A percentile compares a stretch with the other conserved stretches of the same genome.
Evolutionary conservation across 2,797 vertebrate genomes (phyloP).

Genomic region (Danio aesculapii): DNA sequence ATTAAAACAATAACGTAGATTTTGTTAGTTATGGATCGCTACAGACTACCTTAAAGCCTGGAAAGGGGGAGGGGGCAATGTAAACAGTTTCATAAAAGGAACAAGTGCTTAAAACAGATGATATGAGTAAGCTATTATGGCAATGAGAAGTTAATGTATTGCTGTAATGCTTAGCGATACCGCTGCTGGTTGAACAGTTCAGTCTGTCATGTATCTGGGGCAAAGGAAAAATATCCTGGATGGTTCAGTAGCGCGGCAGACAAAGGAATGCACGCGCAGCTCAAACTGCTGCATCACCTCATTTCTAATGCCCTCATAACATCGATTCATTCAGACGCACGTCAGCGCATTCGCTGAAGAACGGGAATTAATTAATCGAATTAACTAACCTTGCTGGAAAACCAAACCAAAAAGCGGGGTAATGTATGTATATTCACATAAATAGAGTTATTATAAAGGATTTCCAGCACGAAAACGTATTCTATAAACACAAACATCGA

Average conservation of each 20-base stretch:
- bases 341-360: background rate
- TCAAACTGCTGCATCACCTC: slow-evolving; percentile 78
- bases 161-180: background rate
- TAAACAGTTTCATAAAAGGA: slow-evolving; percentile 9
- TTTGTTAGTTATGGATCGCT: background rate
- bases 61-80: background rate
- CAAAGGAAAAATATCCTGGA: slow-evolving; percentile 41
- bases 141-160: background rate
- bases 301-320: slow-evolving; percentile 52
- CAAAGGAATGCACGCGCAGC: slow-evolving; percentile 68
- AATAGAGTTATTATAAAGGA: background rate
- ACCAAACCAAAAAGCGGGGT: background rate
- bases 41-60: background rate
- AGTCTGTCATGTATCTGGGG: slow-evolving; percentile 9
- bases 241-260: slow-evolving; percentile 60
- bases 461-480: background rate
- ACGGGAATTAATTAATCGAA: background rate
- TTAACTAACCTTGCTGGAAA: background rate
- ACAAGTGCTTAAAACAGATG: background rate
- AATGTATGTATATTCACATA: background rate
- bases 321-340: slow-evolving; percentile 17
- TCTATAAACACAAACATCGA: background rate
- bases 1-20: background rate
- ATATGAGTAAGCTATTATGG: background rate
- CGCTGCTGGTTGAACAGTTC: background rate